These are phyloP conservation scores for Laticauda laticaudata DNA, from an alignment of 2,113 vertebrate genomes.

Conservation along the genomic window DNA sequence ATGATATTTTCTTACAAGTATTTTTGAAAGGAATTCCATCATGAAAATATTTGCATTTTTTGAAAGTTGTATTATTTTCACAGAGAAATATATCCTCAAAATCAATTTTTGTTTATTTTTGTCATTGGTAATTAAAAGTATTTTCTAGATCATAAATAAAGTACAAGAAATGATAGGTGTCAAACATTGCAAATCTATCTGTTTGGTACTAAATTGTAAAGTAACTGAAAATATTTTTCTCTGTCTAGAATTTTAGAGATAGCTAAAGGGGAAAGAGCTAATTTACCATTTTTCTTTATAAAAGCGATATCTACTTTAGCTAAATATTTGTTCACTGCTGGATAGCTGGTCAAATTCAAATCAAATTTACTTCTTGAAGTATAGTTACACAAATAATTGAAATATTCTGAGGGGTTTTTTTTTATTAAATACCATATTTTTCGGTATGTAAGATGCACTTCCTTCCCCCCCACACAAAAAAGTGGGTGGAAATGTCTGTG, in stretches of 20 bases:
- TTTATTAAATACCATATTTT: no score
- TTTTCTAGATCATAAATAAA: slow-evolving; percentile 61
- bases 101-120: slow-evolving; percentile 67
- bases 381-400: background rate
- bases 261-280: background rate
- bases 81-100: slow-evolving; percentile 39
- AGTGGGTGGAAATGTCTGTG: no score
- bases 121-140: slow-evolving; percentile 64
- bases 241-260: slow-evolving; percentile 41
- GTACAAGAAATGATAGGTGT: slow-evolving; percentile 58
- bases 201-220: slow-evolving; percentile 63
- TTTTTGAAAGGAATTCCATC: slow-evolving; percentile 65
- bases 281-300: background rate
- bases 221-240: slow-evolving; percentile 58
- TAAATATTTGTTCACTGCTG: slow-evolving; percentile 36
- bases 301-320: background rate
- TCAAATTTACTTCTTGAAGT: slow-evolving; percentile 30
- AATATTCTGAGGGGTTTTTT: background rate
- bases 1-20: slow-evolving; percentile 74
- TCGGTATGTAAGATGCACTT: no score
- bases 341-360: slow-evolving; percentile 40
- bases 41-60: slow-evolving; percentile 56
- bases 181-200: slow-evolving; percentile 62
- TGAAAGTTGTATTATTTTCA: slow-evolving; percentile 58
- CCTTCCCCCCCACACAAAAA: no score